Base-by-base conservation (phyloP, 2,888 invertebrate genomes). In the Pandemis corylana region DNA sequence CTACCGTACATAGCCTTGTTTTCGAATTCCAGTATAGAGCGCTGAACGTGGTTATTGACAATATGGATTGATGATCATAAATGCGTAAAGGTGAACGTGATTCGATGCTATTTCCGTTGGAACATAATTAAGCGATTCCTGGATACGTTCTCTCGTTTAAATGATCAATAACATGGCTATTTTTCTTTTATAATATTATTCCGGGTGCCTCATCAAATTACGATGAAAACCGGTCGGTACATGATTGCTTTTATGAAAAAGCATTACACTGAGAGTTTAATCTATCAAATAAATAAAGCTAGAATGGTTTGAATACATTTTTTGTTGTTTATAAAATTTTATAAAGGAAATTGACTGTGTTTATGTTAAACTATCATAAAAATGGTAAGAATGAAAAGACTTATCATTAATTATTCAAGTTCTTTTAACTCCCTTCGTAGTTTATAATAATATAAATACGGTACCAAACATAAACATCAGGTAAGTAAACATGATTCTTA, bases 11-110 rank as follows among this genome's bases (percentile, higher is more conserved):
- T 78, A 78, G 79, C 79, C 86, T 89, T 86, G 89, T 90, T 92
- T 92, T 90, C 84, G 85, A 89, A 92, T 92, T 88, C 89, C 88
- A 84, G 81, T 85, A 82, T 86, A 82, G 86, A 85, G 80, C 85
- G 79, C 78, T 77, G 86, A 85, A 90, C 89, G 88, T 91, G 91
- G 90, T 92, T 90, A 90, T 83, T 87, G 85, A 89, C 88, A 89
- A 90, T 90, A 89, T 91, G 89, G 91, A 93, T 93, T 91, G 91
- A 92, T 90, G 91, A 90, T 91, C 87, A 89, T 86, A 90, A 90
- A 91, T 88, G 87, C 87, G 86, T 88, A 87, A 89, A 88, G 85
- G 84, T 80, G 84, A 83, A 88, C 87, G 87, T 88, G 87, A 87
- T 74, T 51, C 51, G 61, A 59, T 51, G 56, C 46, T 41, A 44